These are phyloP conservation scores for Megalurothrips usitatus DNA, from an alignment of 2,888 invertebrate genomes.

Conservation along the genomic window DNA sequence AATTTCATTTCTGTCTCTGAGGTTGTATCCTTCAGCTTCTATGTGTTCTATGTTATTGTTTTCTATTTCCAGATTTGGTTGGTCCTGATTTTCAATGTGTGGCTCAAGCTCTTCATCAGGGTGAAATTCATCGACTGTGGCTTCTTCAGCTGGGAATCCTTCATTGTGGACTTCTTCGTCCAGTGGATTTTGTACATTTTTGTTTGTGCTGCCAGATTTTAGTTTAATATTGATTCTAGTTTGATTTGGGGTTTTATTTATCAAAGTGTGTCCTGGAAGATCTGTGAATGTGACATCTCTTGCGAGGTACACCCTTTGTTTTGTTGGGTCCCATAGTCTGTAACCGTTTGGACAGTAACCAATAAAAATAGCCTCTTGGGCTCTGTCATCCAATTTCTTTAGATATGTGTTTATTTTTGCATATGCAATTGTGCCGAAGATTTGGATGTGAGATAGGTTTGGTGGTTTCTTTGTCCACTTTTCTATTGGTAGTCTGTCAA, in stretches of 20 bases:
- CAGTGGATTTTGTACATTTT: neutral
- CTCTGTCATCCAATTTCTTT: no score
- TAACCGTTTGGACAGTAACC: neutral
- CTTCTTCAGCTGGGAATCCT: no score
- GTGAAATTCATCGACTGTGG: no score
- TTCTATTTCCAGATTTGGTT: neutral
- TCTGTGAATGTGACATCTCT: constrained; percentile 7
- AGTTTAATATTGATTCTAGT: neutral
- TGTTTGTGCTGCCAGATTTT: neutral
- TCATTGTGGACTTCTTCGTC: no score
- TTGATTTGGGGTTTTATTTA: neutral
- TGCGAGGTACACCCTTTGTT: neutral
- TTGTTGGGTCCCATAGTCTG: neutral
- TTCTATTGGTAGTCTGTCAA: no score
- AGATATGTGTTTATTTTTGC: no score
- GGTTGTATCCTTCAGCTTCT: neutral
- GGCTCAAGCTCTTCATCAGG: no score
- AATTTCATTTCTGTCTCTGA: neutral
- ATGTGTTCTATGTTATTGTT: neutral
- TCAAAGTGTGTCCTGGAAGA: neutral
- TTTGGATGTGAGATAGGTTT: no score
- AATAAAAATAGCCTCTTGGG: neutral
- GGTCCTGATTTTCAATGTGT: no score
- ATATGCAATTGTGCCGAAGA: no score
- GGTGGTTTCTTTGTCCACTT: no score